phyloP scores from a whole-genome alignment of 1,140 invertebrate genomes.

The Amyelois transitella region DNA sequence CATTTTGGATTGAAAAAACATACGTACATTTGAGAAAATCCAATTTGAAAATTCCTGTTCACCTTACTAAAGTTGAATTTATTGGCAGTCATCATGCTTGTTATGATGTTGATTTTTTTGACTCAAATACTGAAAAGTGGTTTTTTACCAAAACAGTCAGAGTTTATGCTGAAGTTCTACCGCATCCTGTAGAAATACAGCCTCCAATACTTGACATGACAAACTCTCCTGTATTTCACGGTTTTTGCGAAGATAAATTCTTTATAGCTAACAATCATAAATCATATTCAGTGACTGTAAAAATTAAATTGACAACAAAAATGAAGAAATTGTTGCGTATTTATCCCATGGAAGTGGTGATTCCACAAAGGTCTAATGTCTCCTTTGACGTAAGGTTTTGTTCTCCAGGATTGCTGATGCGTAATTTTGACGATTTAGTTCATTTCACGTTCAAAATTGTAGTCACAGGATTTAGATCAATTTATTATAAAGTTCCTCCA shows the following conservation, averaged over 20 bases:
- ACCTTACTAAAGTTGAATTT: slow-evolving; percentile 42
- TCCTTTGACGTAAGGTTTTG: slow-evolving; percentile 36
- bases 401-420: slow-evolving; percentile 4
- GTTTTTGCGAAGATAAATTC: slow-evolving; percentile 39
- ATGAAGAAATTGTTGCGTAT: slow-evolving; percentile 46
- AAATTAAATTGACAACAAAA: slow-evolving; percentile 40
- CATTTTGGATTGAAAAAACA: slow-evolving; percentile 42
- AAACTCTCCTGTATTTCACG: slow-evolving; percentile 28
- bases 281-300: slow-evolving; percentile 31
- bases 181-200: slow-evolving; percentile 40
- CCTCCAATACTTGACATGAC: slow-evolving; percentile 52
- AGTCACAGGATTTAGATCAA: slow-evolving; percentile 27
- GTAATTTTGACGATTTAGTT: slow-evolving; percentile 24
- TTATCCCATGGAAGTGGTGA: slow-evolving; percentile 31
- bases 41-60: slow-evolving; percentile 27
- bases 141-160: slow-evolving; percentile 35
- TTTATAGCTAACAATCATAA: slow-evolving; percentile 43
- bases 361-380: slow-evolving; percentile 23
- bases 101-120: slow-evolving; percentile 44
- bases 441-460: slow-evolving; percentile 58
- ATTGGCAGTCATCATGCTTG: slow-evolving; percentile 47
- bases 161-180: slow-evolving; percentile 45
- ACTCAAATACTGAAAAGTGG: slow-evolving; percentile 25
- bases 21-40: slow-evolving; percentile 31
- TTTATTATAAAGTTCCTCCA: slow-evolving; percentile 42